Evolutionary conservation across 2,888 invertebrate species (phyloP).

Genomic region (Allolobophora icterica): DNA sequence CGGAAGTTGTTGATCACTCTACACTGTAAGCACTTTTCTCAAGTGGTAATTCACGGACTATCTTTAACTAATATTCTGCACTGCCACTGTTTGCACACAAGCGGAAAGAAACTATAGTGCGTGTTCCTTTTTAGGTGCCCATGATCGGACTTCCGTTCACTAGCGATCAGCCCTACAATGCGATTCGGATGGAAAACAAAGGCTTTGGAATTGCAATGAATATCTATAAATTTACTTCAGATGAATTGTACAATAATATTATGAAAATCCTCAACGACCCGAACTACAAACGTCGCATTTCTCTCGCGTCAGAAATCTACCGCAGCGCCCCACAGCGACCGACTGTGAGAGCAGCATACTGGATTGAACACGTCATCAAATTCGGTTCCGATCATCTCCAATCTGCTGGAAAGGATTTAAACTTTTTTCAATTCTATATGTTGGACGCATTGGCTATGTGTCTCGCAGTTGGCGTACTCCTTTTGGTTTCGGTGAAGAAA

Average conservation of each 20-base stretch:
- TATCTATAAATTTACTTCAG: background rate
- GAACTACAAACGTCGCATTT: conserved; percentile 18
- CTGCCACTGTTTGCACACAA: background rate
- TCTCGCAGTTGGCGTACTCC: background rate
- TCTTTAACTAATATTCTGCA: background rate
- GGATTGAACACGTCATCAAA: conserved; percentile 38
- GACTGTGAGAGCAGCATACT: conserved; percentile 32
- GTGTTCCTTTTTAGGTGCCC: conserved; percentile 25
- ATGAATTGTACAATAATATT: background rate
- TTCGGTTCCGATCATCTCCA: conserved; percentile 33
- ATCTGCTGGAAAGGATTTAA: conserved; percentile 28
- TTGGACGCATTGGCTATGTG: background rate
- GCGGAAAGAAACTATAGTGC: background rate
- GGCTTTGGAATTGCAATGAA: conserved; percentile 31
- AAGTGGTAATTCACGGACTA: no score
- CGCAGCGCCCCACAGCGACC: conserved; percentile 9
- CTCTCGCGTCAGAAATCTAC: conserved; percentile 34
- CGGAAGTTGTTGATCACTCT: no score
- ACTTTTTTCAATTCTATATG: conserved; percentile 19
- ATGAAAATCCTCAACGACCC: conserved; percentile 29
- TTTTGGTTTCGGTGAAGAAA: background rate
- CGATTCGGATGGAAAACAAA: conserved; percentile 22
- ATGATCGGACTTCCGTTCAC: conserved; percentile 33
- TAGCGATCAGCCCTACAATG: conserved; percentile 28
- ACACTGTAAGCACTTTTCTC: background rate